Evolutionary conservation across 1,140 invertebrate genomes (phyloP).

Genomic region (Zaprionus inermis): DNA sequence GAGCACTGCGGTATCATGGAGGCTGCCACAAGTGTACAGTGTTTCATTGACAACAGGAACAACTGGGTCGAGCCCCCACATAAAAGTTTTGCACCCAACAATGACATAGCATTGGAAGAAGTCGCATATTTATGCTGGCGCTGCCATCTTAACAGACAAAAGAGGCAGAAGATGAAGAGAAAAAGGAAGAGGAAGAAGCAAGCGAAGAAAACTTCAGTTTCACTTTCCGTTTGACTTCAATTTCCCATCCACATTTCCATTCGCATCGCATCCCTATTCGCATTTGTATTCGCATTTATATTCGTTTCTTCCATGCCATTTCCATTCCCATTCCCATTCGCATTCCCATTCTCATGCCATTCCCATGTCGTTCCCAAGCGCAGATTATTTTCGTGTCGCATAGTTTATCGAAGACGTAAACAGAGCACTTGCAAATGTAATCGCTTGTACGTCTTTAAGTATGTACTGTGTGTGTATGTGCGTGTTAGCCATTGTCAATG

Average conservation of each 20-base stretch:
- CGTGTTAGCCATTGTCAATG: slow-evolving; percentile 10
- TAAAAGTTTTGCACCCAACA: slow-evolving; percentile 56
- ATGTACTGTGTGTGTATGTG: slow-evolving; percentile 16
- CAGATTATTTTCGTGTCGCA: slow-evolving; percentile 27
- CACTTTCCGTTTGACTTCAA: slow-evolving; percentile 18
- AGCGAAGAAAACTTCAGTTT: slow-evolving; percentile 11
- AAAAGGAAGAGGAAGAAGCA: neutral
- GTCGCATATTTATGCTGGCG: slow-evolving; percentile 38
- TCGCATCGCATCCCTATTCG: neutral
- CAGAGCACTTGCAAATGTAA: slow-evolving; percentile 29
- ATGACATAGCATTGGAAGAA: slow-evolving; percentile 31
- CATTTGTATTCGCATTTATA: slow-evolving; percentile 5
- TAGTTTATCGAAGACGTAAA: slow-evolving; percentile 38
- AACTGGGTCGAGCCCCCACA: slow-evolving; percentile 49
- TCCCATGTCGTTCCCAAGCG: slow-evolving; percentile 3
- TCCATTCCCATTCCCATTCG: slow-evolving; percentile 10
- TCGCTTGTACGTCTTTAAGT: slow-evolving; percentile 19
- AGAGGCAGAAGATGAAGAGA: neutral
- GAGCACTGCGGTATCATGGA: neutral
- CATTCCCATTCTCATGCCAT: slow-evolving; percentile 7
- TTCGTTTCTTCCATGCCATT: neutral
- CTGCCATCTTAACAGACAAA: slow-evolving; percentile 25
- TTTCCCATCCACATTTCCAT: neutral
- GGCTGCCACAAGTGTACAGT: slow-evolving; percentile 20
- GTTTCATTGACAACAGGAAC: slow-evolving; percentile 20